These are phyloP conservation scores for Abramis brama DNA, from an alignment of 2,113 vertebrate species.

Conservation along the genomic window DNA sequence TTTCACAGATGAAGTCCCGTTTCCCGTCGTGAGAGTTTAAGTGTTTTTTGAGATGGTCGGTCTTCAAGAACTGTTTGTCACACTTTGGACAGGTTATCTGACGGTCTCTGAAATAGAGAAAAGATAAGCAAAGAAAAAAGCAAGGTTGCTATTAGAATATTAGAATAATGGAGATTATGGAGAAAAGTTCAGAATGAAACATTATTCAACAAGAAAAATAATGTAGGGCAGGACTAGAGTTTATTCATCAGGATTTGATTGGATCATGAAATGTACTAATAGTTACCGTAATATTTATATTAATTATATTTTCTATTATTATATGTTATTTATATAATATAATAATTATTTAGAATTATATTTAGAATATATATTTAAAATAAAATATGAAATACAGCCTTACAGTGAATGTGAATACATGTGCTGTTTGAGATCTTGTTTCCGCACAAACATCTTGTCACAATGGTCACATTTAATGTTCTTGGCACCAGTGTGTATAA, in stretches of 20 bases:
- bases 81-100: conserved; percentile 96
- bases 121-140: neutral
- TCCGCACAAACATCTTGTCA: conserved; percentile 91
- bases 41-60: conserved; percentile 96
- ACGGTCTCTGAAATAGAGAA: conserved; percentile 79
- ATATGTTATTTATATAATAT: neutral
- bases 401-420: conserved; percentile 95
- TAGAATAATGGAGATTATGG: neutral
- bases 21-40: conserved; percentile 97
- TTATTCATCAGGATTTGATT: neutral
- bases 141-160: neutral
- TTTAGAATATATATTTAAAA: neutral
- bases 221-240: neutral
- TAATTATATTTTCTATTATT: neutral
- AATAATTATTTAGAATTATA: neutral
- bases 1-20: conserved; percentile 96
- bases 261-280: neutral
- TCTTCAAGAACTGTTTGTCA: conserved; percentile 93
- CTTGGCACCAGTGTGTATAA: conserved; percentile 93
- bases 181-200: too few species aligned
- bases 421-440: conserved; percentile 96
- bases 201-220: neutral
- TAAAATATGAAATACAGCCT: conserved; percentile 36
- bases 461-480: conserved; percentile 97
- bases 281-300: neutral